Evolutionary conservation across 2,113 vertebrate genomes (phyloP).

Genomic region (Mixornis gularis): DNA sequence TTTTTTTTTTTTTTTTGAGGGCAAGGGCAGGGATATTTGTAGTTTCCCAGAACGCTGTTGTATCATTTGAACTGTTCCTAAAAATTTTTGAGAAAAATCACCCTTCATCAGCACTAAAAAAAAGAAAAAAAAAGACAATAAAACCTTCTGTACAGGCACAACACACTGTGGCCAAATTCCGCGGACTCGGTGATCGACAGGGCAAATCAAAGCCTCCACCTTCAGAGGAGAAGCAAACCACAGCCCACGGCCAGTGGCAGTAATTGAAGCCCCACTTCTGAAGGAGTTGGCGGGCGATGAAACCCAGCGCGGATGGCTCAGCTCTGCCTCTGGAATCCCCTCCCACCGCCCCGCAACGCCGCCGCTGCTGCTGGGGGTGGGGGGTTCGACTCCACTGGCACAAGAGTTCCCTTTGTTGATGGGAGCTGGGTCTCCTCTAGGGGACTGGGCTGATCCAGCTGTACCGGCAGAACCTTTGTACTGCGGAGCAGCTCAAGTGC

Average conservation of each 20-base stretch:
- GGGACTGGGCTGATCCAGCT: constrained; percentile 50
- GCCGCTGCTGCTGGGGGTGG: constrained; percentile 1
- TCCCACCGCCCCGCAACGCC: background rate
- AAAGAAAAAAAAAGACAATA: background rate
- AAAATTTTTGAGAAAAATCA: background rate
- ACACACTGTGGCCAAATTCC: background rate
- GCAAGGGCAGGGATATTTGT: background rate
- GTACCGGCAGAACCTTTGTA: constrained; percentile 26
- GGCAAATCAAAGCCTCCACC: background rate
- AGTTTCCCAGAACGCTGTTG: background rate
- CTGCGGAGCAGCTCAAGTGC: constrained; percentile 19
- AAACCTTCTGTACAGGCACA: background rate
- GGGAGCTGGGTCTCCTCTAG: constrained; percentile 52
- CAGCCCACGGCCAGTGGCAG: constrained; percentile 19
- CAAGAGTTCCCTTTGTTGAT: constrained; percentile 26
- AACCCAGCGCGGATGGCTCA: background rate
- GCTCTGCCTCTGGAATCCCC: constrained; percentile 32
- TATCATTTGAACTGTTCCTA: background rate
- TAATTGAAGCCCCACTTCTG: constrained; percentile 2
- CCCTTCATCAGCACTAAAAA: background rate
- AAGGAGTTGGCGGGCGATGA: constrained; percentile 32
- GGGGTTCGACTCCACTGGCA: constrained; percentile 31
- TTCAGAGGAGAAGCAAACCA: constrained; percentile 16
- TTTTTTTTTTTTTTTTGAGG: background rate
- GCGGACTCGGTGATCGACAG: background rate